phyloP scores from a whole-genome alignment of 2,113 vertebrate genomes.

The Macrotis lagotis region DNA sequence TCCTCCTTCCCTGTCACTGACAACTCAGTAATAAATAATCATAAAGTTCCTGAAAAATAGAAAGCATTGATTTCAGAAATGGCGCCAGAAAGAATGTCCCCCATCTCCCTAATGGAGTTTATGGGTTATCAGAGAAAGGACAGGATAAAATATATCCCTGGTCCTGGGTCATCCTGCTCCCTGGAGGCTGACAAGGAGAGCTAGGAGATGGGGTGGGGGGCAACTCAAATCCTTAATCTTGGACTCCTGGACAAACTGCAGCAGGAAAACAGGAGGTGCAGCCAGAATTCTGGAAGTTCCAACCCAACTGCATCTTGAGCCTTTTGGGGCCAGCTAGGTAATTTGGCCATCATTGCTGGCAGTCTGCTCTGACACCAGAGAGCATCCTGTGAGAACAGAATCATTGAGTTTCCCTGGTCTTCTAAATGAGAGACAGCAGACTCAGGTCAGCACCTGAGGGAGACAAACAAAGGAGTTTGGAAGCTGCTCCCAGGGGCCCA shows the following conservation, averaged over 20 bases:
- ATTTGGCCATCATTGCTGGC: no score
- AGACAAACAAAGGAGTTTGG: neutral
- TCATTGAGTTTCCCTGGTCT: no score
- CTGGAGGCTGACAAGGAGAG: neutral
- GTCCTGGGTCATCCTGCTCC: slow-evolving; percentile 12
- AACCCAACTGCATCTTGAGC: neutral
- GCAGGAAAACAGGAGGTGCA: neutral
- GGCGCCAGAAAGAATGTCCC: slow-evolving; percentile 40
- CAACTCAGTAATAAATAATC: slow-evolving; percentile 33
- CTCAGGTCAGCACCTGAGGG: no score
- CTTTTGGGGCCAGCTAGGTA: no score
- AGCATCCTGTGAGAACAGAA: no score
- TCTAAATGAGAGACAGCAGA: no score
- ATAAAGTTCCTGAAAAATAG: slow-evolving; percentile 35
- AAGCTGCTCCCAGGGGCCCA: neutral
- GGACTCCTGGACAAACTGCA: neutral
- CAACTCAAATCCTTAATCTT: neutral
- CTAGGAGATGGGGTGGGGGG: neutral
- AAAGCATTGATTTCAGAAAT: slow-evolving; percentile 34
- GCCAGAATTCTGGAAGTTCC: rapidly evolving
- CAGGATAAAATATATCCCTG: neutral
- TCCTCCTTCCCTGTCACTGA: slow-evolving; percentile 51
- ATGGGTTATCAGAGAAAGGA: slow-evolving; percentile 53
- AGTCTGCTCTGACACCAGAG: no score
- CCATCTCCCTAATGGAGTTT: neutral